A percentile compares a stretch with the other conserved stretches of the same genome.
Conservation (phyloP, 1,140 invertebrate species). For the Caerostris darwini region DNA sequence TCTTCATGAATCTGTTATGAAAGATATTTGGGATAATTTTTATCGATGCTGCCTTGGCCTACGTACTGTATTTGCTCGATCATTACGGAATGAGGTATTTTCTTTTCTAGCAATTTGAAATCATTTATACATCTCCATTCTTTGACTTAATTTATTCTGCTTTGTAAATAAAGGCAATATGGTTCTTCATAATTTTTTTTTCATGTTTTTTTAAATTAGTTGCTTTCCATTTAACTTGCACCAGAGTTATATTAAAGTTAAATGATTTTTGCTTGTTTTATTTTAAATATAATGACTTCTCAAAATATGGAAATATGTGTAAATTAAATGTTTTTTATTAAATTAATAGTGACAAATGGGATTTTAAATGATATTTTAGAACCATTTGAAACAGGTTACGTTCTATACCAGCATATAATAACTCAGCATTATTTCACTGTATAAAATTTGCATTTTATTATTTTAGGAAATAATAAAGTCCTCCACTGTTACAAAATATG, state of each 20-base stretch:
- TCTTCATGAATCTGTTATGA: conserved; percentile 64
- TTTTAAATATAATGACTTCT: background rate
- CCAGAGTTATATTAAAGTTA: too few relatives aligned
- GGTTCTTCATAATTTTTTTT: background rate
- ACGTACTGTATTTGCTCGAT: conserved; percentile 80
- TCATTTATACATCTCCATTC: too few relatives aligned
- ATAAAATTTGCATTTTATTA: background rate
- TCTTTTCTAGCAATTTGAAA: background rate
- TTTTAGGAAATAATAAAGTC: conserved; percentile 78
- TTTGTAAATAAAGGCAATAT: background rate
- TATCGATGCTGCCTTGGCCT: conserved; percentile 80
- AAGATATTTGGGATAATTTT: conserved; percentile 81
- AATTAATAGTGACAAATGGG: background rate
- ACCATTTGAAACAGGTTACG: background rate
- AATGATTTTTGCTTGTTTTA: background rate
- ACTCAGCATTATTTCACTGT: background rate
- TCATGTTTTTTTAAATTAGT: background rate
- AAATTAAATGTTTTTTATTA: background rate
- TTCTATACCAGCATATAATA: background rate
- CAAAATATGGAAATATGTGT: background rate
- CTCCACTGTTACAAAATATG: conserved; percentile 75
- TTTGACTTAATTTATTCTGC: too few relatives aligned
- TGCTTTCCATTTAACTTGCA: too few relatives aligned
- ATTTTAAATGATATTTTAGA: background rate
- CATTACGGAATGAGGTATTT: conserved; percentile 80